phyloP scores from a whole-genome alignment of 2,113 vertebrate species.

The Alaudala cheleensis region DNA sequence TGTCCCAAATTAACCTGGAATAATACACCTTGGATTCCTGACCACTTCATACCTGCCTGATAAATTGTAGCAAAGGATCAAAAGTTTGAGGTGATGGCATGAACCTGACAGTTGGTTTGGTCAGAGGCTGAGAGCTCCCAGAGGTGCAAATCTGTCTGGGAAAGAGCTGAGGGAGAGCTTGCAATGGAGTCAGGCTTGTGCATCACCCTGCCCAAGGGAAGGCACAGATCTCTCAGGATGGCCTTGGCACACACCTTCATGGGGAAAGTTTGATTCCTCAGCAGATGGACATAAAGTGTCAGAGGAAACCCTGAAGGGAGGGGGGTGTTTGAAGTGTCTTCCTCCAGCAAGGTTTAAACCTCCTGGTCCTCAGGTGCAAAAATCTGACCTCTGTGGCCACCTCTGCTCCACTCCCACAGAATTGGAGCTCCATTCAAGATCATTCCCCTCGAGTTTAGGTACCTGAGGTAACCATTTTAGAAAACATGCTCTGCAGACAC shows the following conservation, averaged over 20 bases:
- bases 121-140: neutral
- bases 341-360: neutral
- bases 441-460: neutral
- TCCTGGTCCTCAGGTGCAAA: neutral
- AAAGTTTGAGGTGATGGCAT: neutral
- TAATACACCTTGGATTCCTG: neutral
- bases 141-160: neutral
- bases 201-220: neutral
- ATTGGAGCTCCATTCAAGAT: neutral
- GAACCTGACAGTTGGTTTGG: neutral
- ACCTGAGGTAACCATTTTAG: neutral
- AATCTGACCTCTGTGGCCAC: neutral
- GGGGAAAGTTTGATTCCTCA: neutral
- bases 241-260: fast-evolving
- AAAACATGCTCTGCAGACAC: neutral
- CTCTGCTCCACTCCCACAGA: neutral
- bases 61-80: neutral
- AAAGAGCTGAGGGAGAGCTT: neutral
- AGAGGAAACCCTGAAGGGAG: neutral
- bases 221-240: neutral
- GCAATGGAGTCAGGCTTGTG: neutral
- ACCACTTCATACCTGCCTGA: neutral
- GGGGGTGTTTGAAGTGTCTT: fast-evolving
- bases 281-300: neutral
- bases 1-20: neutral